Percentiles rank a stretch among this genome's conserved stretches.
phyloP scores from a whole-genome alignment of 1,140 invertebrate genomes.

The Andricus grossulariae region DNA sequence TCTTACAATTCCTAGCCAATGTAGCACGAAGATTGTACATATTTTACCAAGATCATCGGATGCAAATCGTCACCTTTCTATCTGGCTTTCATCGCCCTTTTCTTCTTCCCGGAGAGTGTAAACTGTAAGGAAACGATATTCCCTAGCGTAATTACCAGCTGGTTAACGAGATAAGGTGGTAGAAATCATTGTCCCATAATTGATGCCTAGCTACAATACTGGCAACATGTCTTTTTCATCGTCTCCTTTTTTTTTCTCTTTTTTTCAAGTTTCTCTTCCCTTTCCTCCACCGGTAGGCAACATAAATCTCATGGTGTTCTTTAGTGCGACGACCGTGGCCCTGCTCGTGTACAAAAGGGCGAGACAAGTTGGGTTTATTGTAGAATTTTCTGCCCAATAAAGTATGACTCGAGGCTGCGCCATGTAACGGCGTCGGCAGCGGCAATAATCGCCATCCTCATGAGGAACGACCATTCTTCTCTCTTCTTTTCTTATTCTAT shows the following conservation, averaged over 20 bases:
- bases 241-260: constrained; percentile 31
- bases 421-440: constrained; percentile 48
- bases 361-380: constrained; percentile 68
- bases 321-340: constrained; percentile 46
- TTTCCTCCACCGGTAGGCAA: constrained; percentile 47
- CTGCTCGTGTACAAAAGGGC: constrained; percentile 56
- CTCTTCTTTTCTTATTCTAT: not conserved
- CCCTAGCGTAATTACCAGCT: constrained; percentile 47
- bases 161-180: constrained; percentile 46
- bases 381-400: constrained; percentile 74
- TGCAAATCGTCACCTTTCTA: not conserved
- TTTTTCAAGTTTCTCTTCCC: constrained; percentile 47
- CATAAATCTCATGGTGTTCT: constrained; percentile 58
- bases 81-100: not conserved
- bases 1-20: no score
- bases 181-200: constrained; percentile 51
- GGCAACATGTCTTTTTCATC: constrained; percentile 45
- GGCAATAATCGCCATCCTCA: constrained; percentile 47
- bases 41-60: not conserved
- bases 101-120: not conserved
- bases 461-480: constrained; percentile 45
- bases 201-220: constrained; percentile 50
- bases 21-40: not conserved
- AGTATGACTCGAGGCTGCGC: constrained; percentile 59
- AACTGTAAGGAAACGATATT: constrained; percentile 34